Percentiles rank a stretch among this genome's conserved stretches.
Conservation (phyloP, 2,888 invertebrate genomes). For the Trachelus iudaicus region DNA sequence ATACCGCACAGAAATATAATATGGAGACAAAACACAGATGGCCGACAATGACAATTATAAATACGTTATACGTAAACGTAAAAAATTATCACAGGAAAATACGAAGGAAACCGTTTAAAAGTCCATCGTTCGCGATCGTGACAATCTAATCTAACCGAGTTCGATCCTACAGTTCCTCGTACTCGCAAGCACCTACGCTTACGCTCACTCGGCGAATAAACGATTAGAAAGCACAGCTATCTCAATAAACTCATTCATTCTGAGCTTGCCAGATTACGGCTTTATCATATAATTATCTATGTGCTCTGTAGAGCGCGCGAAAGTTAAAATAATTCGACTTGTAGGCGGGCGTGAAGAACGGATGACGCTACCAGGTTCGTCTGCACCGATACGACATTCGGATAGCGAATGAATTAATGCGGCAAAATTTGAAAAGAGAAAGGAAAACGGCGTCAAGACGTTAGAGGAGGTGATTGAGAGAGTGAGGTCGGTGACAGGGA, state of each 20-base stretch:
- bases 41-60: neutral
- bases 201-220: neutral
- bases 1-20: neutral
- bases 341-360: neutral
- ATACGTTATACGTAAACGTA: neutral
- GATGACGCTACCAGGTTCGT: neutral
- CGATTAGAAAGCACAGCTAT: neutral
- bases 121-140: neutral
- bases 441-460: neutral
- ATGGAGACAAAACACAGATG: neutral
- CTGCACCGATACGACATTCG: neutral
- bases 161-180: neutral
- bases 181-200: neutral
- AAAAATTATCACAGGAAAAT: neutral
- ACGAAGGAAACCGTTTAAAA: neutral
- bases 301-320: neutral
- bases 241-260: neutral
- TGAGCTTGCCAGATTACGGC: neutral
- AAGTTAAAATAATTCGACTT: neutral
- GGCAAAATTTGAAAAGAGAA: neutral
- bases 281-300: neutral
- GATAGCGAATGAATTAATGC: neutral
- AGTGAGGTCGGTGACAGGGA: neutral
- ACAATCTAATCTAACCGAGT: neutral
- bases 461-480: neutral